Base-by-base conservation (phyloP, 2,113 vertebrate genomes). In the Turnix velox region DNA sequence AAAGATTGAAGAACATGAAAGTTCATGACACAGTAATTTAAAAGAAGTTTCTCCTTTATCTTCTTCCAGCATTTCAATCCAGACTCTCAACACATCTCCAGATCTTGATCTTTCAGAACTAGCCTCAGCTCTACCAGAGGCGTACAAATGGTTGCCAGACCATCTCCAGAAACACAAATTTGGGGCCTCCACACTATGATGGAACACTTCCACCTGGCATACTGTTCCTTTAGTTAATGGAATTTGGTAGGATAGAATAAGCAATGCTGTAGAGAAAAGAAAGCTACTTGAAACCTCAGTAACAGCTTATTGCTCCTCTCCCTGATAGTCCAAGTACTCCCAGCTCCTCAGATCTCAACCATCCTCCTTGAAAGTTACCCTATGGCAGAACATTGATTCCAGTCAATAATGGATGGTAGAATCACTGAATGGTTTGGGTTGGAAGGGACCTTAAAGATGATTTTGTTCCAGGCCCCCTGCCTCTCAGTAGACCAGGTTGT, bases 141-240 rank as follows among this genome's bases (percentile, higher is more conserved):
- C 9, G 16, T 4, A 9, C 4, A 4, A 55, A 66, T 15, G 2
- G 4, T 18, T 78, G 46, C 7, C 59, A 67, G 5, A 4, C 10
- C 7, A 11, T 8, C 10, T 65, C 12, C 24, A 37, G 37, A 49
- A 25, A 35, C 24, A 40, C 5, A 46, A 25, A 85, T 43, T 18
- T 68, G 18, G 12, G 68, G 4, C 4, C 31, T 84, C 10, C 43
- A 6, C 4, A 24, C 3, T 4, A 43, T n/a, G 22, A 63, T 8
- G 22, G 8, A 73, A 14, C 2, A n/a, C 4, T 20, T 35, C 8
- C 24, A 43, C 20, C 4, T 1, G 1, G 19, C 3, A 37, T 51
- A 22, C 8, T n/a, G 18, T 4, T 46, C 0, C 1, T 4, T 3
- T 3, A 35, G 4, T 17, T 24, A 39, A 6, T 61, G 49, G 72